Percentiles rank a stretch among this genome's conserved stretches.
Evolutionary conservation across 2,113 vertebrate genomes (phyloP).

Genomic region (Sylvia atricapilla): DNA sequence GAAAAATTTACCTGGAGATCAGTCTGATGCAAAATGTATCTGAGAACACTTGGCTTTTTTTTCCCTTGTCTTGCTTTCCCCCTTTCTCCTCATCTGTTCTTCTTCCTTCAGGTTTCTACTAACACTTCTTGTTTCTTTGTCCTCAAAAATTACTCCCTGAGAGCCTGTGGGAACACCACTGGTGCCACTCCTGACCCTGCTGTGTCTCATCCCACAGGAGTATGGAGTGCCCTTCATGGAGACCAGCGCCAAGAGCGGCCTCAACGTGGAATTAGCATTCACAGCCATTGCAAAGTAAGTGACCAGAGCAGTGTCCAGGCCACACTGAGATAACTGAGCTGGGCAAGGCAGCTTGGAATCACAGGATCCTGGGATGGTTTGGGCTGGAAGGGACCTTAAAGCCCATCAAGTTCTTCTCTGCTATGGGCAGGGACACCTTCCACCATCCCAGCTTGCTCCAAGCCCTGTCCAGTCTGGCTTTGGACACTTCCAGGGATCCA

Average conservation of each 20-base stretch:
- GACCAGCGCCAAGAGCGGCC: slow-evolving; percentile 88
- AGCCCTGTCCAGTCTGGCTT: background rate
- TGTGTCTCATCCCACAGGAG: slow-evolving; percentile 74
- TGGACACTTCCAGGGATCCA: background rate
- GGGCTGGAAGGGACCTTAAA: background rate
- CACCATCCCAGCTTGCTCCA: background rate
- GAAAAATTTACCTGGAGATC: background rate
- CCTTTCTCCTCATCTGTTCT: background rate
- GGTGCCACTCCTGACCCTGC: fast-evolving
- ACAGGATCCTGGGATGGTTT: background rate
- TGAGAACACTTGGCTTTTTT: background rate
- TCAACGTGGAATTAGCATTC: slow-evolving; percentile 91
- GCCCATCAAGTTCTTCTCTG: background rate
- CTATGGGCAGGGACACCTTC: background rate
- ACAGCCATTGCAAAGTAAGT: slow-evolving; percentile 92
- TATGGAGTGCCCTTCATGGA: slow-evolving; percentile 94
- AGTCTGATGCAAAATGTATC: background rate
- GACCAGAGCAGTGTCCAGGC: background rate
- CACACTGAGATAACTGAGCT: fast-evolving
- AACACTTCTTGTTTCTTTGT: background rate
- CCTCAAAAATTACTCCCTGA: background rate
- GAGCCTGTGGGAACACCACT: fast-evolving
- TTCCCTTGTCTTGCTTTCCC: background rate
- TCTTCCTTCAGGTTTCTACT: background rate
- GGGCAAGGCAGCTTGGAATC: background rate